Percentiles rank a stretch among this genome's conserved stretches.
Conservation (phyloP, 2,113 vertebrate species). For the Athene cunicularia region DNA sequence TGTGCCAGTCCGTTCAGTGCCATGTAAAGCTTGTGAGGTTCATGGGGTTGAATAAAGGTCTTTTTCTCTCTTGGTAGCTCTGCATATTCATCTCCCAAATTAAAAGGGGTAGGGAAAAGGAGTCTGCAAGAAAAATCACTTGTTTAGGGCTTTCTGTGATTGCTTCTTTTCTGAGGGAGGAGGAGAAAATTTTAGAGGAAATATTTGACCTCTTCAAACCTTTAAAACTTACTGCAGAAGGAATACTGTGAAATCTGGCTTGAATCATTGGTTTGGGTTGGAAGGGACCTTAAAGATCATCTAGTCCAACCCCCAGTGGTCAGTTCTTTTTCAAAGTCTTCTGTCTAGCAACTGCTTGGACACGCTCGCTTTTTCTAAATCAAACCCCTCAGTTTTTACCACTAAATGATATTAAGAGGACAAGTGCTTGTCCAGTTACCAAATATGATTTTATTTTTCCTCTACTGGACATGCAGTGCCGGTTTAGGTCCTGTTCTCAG, state of each 20-base stretch:
- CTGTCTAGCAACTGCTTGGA: background rate
- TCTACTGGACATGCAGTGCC: fast-evolving
- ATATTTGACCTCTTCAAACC: background rate
- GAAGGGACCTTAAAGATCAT: background rate
- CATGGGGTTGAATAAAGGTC: background rate
- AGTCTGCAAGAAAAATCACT: background rate
- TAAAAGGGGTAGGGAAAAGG: background rate
- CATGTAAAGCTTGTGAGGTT: background rate
- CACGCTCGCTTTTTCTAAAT: background rate
- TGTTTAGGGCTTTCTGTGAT: background rate
- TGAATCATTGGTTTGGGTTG: background rate
- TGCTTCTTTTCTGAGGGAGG: background rate
- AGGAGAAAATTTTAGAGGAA: background rate
- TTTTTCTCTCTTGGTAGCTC: background rate
- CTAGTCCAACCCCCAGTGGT: fast-evolving
- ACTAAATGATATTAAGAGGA: background rate
- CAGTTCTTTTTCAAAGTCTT: background rate
- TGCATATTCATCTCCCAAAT: background rate
- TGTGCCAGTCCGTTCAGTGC: background rate
- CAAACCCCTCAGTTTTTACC: background rate
- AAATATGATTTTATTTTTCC: background rate
- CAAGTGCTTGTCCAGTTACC: background rate
- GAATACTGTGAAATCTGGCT: background rate
- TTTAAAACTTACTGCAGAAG: background rate
- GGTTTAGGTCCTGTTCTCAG: background rate